phyloP scores from a whole-genome alignment of 1,140 invertebrate species.

The Mylabris phalerata region DNA sequence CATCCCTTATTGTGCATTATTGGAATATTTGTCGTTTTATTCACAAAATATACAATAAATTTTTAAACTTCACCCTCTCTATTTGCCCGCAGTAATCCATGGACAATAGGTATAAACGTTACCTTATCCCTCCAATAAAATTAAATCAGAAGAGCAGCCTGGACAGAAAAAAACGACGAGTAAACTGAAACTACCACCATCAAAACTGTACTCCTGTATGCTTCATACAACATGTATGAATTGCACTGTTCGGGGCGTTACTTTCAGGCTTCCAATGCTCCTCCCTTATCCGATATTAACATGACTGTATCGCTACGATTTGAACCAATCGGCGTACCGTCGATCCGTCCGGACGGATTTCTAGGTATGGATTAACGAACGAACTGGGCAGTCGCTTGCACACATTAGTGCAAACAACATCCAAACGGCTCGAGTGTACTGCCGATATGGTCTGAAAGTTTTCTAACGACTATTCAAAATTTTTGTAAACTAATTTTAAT shows the following conservation, averaged over 20 bases:
- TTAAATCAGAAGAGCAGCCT: too few relatives aligned
- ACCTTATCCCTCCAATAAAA: too few relatives aligned
- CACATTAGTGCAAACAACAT: conserved; percentile 2
- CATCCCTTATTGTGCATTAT: too few relatives aligned
- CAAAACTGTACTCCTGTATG: conserved; percentile 1
- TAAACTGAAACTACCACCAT: conserved; percentile 8
- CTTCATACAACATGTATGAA: conserved; percentile 3
- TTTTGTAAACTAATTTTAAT: too few relatives aligned
- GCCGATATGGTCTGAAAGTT: background rate
- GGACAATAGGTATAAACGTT: too few relatives aligned
- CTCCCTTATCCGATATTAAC: conserved; percentile 7
- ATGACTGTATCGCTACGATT: background rate
- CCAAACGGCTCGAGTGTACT: background rate
- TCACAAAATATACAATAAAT: too few relatives aligned
- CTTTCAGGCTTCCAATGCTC: background rate
- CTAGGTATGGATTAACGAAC: conserved; percentile 5
- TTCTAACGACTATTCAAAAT: background rate
- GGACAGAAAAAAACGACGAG: background rate
- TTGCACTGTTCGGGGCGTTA: conserved; percentile 1
- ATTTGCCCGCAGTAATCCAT: too few relatives aligned
- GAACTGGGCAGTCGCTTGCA: conserved; percentile 10
- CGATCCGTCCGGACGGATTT: conserved; percentile 3
- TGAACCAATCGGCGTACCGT: conserved; percentile 1
- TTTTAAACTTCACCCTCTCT: too few relatives aligned
- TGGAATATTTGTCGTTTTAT: too few relatives aligned